Evolutionary conservation across 2,888 invertebrate species (phyloP), one percentile per base, ranked within the genome.

Genomic region (Drosophila mimetica): DNA sequence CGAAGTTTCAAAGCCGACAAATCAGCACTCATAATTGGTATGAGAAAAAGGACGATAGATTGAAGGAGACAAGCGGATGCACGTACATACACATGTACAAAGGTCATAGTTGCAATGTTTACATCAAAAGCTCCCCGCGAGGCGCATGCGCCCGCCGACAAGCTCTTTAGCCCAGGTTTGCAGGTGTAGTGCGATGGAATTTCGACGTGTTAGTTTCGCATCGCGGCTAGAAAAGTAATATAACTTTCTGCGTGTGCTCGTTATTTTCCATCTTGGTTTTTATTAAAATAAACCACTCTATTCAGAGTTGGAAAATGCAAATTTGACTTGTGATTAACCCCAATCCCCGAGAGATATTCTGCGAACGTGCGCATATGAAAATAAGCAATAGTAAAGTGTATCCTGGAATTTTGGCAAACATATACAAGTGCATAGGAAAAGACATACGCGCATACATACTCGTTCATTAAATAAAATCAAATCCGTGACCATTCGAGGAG

Each of bases 81-180:
- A 50, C 48, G 48, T 64, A 63, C 64, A 50, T 42, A 64, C 64
- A 48, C 34, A 50, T 66, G 54, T 48, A 59, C 73, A 79, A 74
- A 76, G 72, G 78, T 78, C 79, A 76, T 61, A 63, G 67, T 79
- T 71, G 75, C 75, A 73, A 75, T 74, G 71, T 76, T 83, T 77
- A 82, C 77, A 77, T 71, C 54, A 50, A 79, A 74, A 76, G 79
- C 61, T 66, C 32, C 22, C 11, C 8, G 2, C 28, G 25, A 11
- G 9, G 58, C 83, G 86, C 86, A 75, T 69, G 84, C 86, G 86
- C 44, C 58, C 63, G 63, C 44, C 50, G 52, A 53, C 41, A 67
- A 80, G 76, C 70, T 55, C 64, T 73, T 72, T 52, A 63, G 55
- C 61, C 63, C 74, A 71, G 61, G 66, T 66, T 78, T 69, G 64